A percentile compares a stretch with the other conserved stretches of the same genome.
Evolutionary conservation across 1,140 invertebrate genomes (phyloP).

Genomic region (Drosophila willistoni): DNA sequence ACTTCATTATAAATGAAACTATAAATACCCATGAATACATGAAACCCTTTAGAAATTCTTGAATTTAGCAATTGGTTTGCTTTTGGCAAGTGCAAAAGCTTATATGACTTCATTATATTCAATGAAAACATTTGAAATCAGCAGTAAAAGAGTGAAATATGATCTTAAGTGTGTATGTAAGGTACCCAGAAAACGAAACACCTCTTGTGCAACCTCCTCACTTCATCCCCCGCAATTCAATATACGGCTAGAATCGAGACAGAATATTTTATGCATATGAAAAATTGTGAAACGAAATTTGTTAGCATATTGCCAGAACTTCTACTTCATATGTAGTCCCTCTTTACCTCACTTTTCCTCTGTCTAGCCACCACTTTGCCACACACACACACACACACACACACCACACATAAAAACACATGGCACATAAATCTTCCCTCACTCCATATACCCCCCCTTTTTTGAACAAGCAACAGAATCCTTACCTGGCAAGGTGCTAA

Average conservation of each 20-base stretch:
- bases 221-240: not conserved
- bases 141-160: constrained; percentile 21
- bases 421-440: too few relatives aligned
- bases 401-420: constrained; percentile 42
- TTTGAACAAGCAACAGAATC: not conserved
- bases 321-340: not conserved
- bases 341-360: not conserved
- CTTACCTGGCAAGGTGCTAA: constrained; percentile 67
- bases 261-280: constrained; percentile 15
- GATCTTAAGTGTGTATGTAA: constrained; percentile 33
- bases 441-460: not conserved
- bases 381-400: not conserved
- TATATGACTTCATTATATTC: too few relatives aligned
- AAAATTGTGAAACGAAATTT: constrained; percentile 47
- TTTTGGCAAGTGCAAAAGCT: too few relatives aligned
- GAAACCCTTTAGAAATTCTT: too few relatives aligned
- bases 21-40: too few relatives aligned
- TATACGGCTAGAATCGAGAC: not conserved
- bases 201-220: not conserved
- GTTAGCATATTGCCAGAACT: constrained; percentile 49
- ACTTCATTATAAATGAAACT: too few relatives aligned
- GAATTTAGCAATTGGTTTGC: too few relatives aligned
- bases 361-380: too few relatives aligned
- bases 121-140: not conserved
- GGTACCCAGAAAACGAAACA: not conserved